Conservation (phyloP, 2,797 vertebrate species). For the Myotis planiceps region DNA sequence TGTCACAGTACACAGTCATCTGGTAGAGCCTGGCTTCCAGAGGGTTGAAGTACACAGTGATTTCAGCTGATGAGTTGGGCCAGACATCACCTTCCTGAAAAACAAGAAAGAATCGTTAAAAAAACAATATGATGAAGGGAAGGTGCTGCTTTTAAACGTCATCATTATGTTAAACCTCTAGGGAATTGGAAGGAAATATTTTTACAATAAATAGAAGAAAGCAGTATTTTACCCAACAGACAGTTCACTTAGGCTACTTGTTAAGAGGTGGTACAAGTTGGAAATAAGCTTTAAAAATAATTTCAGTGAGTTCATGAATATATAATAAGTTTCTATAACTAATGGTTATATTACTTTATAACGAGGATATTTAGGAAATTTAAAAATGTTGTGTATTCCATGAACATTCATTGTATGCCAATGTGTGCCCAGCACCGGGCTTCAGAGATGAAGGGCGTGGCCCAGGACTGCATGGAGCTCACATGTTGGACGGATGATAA, state of each 20-base stretch:
- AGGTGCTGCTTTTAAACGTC: background rate
- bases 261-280: background rate
- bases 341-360: background rate
- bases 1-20: conserved; percentile 89
- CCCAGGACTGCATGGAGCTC: background rate
- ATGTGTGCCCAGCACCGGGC: background rate
- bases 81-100: conserved; percentile 92
- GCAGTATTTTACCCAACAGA: background rate
- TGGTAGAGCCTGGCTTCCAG: conserved; percentile 89
- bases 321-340: background rate
- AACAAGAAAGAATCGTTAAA: conserved; percentile 61
- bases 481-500: background rate
- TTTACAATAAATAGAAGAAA: conserved; percentile 30
- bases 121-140: background rate
- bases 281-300: background rate
- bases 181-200: background rate
- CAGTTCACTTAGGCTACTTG: background rate
- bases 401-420: background rate
- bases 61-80: conserved; percentile 88
- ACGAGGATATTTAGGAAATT: background rate
- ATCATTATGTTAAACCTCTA: background rate
- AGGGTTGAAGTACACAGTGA: conserved; percentile 91
- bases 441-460: background rate
- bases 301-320: conserved; percentile 10
- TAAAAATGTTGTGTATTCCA: background rate